Conservation (phyloP, 2,797 vertebrate species). For the Benthosema pterotum region DNA sequence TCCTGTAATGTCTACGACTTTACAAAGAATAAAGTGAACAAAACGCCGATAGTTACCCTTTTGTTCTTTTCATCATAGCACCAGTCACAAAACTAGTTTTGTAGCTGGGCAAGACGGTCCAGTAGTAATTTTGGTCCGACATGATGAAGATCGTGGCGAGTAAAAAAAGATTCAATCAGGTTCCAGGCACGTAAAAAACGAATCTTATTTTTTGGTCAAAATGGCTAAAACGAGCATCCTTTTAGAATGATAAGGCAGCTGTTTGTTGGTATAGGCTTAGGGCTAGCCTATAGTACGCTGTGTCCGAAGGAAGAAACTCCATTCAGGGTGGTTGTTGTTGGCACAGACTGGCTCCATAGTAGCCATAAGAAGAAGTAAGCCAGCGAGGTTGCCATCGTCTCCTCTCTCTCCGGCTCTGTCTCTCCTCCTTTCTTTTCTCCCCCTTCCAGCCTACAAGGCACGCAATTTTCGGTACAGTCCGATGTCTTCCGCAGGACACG, state of each 20-base stretch:
- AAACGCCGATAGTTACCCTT: constrained; percentile 62
- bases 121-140: constrained; percentile 83
- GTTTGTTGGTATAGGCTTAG: constrained; percentile 4
- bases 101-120: constrained; percentile 82
- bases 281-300: constrained; percentile 26
- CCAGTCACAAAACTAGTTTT: constrained; percentile 82
- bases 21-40: too few relatives aligned
- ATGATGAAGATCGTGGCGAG: constrained; percentile 44
- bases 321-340: constrained; percentile 39
- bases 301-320: constrained; percentile 61
- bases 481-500: background rate
- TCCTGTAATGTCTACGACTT: background rate
- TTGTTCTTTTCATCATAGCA: constrained; percentile 79
- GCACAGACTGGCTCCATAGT: constrained; percentile 51
- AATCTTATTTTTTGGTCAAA: constrained; percentile 32
- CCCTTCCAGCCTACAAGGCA: constrained; percentile 10
- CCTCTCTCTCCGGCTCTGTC: background rate
- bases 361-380: constrained; percentile 34
- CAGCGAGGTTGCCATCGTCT: constrained; percentile 56
- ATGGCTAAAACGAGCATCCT: constrained; percentile 16
- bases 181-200: constrained; percentile 19
- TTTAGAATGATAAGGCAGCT: constrained; percentile 7
- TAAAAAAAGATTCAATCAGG: constrained; percentile 26
- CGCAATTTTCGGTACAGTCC: background rate
- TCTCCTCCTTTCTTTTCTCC: constrained; percentile 23